These are phyloP conservation scores for Siniperca chuatsi DNA, from an alignment of 2,113 vertebrate species.

Conservation along the genomic window DNA sequence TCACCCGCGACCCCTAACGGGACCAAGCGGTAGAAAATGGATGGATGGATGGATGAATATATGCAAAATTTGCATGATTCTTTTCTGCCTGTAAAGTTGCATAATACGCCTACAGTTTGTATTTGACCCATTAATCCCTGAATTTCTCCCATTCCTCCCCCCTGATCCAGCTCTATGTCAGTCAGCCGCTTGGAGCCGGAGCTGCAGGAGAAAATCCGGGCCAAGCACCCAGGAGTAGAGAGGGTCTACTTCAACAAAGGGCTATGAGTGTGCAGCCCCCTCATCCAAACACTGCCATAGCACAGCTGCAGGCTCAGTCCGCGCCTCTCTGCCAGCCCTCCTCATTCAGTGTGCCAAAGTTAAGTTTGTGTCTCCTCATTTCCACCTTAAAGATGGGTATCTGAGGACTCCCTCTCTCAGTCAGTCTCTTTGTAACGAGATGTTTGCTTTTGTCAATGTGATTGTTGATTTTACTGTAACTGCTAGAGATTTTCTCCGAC, in stretches of 20 bases:
- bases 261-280: slow-evolving; percentile 82
- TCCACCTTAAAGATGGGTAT: slow-evolving; percentile 32
- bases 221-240: slow-evolving; percentile 86
- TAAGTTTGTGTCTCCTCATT: slow-evolving; percentile 74
- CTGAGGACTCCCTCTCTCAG: slow-evolving; percentile 42
- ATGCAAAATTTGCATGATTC: slow-evolving; percentile 28
- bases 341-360: slow-evolving; percentile 85
- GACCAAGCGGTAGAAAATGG: no score
- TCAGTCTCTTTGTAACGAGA: slow-evolving; percentile 50
- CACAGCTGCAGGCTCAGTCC: slow-evolving; percentile 62
- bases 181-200: slow-evolving; percentile 92
- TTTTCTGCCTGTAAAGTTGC: slow-evolving; percentile 22
- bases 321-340: slow-evolving; percentile 60
- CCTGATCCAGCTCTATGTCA: slow-evolving; percentile 89
- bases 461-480: slow-evolving; percentile 64
- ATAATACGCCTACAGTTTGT: neutral
- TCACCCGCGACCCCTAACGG: no score
- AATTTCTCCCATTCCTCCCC: neutral
- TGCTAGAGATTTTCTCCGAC: slow-evolving; percentile 32
- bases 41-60: no score
- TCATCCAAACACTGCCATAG: slow-evolving; percentile 65
- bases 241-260: slow-evolving; percentile 98
- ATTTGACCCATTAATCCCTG: slow-evolving; percentile 27
- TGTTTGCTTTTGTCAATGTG: slow-evolving; percentile 64
- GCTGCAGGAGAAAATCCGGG: slow-evolving; percentile 91